Conservation (phyloP, 2,797 vertebrate species). For the Corythornis leucogaster region DNA sequence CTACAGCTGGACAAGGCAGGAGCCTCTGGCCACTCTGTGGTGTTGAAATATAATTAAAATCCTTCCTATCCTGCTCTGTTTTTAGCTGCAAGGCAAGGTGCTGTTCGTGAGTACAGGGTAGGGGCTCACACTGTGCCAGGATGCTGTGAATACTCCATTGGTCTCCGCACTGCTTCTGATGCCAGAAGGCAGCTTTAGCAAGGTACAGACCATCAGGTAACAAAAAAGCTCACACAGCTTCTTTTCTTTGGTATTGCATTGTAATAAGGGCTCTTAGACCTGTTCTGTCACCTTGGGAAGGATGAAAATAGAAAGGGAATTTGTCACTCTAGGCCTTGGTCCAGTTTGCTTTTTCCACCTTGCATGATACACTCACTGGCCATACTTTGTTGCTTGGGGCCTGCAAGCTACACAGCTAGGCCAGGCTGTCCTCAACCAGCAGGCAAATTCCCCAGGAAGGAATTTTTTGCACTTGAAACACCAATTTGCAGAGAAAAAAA, state of each 20-base stretch:
- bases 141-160: not conserved
- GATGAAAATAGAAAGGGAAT: not conserved
- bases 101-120: not conserved
- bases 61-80: not conserved
- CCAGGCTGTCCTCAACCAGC: not conserved
- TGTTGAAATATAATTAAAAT: slow-evolving; percentile 33
- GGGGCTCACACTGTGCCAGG: not conserved
- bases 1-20: not conserved
- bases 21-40: not conserved
- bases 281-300: not conserved
- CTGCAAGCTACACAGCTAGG: not conserved
- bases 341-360: not conserved
- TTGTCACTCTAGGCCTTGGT: fast-evolving
- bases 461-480: not conserved
- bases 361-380: not conserved
- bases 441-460: not conserved
- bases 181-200: not conserved
- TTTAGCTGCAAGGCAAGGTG: not conserved
- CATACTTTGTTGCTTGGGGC: fast-evolving
- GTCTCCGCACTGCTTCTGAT: fast-evolving
- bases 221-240: not conserved
- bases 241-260: not conserved
- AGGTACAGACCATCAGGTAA: not conserved
- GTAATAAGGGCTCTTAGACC: not conserved
- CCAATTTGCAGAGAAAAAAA: not conserved